Evolutionary conservation across 2,113 vertebrate species (phyloP).

Genomic region (Dissostichus mawsoni): DNA sequence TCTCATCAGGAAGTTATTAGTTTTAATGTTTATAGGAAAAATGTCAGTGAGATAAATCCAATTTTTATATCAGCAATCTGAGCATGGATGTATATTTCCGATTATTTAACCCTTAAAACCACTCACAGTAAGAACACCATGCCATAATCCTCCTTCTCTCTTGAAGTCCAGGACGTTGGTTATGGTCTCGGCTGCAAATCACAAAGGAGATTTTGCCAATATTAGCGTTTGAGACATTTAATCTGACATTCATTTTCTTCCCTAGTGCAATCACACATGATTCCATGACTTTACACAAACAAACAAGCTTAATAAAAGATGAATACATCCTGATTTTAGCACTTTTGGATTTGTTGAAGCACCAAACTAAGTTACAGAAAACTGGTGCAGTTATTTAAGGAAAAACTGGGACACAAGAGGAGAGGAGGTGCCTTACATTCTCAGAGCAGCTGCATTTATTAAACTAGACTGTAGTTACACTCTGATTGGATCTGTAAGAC

Average conservation of each 20-base stretch:
- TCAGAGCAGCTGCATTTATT: slow-evolving; percentile 43
- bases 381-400: slow-evolving; percentile 60
- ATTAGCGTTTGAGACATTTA: not conserved
- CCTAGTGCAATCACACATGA: not conserved
- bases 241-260: not conserved
- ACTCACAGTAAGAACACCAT: slow-evolving; percentile 94
- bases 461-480: slow-evolving; percentile 38
- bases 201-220: slow-evolving; percentile 14
- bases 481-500: not conserved
- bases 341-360: not conserved
- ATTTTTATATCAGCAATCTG: slow-evolving; percentile 19
- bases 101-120: slow-evolving; percentile 15
- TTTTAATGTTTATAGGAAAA: slow-evolving; percentile 7
- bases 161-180: slow-evolving; percentile 98
- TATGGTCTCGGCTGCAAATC: slow-evolving; percentile 90
- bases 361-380: slow-evolving; percentile 33
- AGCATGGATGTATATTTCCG: not conserved
- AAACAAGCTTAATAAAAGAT: not conserved
- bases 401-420: slow-evolving; percentile 62
- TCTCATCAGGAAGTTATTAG: slow-evolving; percentile 18
- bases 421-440: slow-evolving; percentile 35
- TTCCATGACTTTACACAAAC: not conserved
- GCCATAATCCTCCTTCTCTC: slow-evolving; percentile 96
- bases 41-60: slow-evolving; percentile 9
- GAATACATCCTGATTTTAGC: slow-evolving; percentile 11